These are phyloP conservation scores for Platyrinchus mystaceus DNA, from an alignment of 2,797 vertebrate genomes.

Conservation along the genomic window DNA sequence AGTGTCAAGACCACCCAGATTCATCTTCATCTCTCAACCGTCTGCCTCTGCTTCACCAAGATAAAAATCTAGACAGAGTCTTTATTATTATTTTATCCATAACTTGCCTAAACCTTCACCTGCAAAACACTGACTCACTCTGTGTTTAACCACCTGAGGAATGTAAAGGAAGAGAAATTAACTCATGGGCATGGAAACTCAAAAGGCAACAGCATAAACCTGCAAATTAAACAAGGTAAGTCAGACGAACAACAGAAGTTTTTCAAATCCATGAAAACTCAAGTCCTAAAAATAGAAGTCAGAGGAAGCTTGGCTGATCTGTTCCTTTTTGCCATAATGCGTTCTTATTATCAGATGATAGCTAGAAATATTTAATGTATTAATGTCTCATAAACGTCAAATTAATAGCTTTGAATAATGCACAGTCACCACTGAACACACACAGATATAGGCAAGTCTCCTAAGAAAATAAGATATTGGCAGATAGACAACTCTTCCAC, in stretches of 20 bases:
- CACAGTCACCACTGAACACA: neutral
- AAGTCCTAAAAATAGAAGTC: neutral
- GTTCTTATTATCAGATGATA: neutral
- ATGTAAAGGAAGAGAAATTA: slow-evolving; percentile 32
- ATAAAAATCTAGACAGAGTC: slow-evolving; percentile 70
- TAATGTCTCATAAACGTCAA: neutral
- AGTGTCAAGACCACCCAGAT: slow-evolving; percentile 50
- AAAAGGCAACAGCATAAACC: neutral
- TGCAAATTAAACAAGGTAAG: neutral
- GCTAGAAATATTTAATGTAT: neutral
- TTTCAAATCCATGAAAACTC: neutral
- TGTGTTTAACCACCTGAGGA: neutral
- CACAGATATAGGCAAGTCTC: neutral
- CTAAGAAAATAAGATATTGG: neutral
- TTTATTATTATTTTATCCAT: slow-evolving; percentile 54
- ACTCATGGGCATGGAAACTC: neutral
- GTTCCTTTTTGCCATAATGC: neutral
- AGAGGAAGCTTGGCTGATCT: neutral
- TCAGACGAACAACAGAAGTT: neutral
- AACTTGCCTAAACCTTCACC: slow-evolving; percentile 71
- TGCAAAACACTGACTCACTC: slow-evolving; percentile 58
- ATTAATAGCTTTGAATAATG: neutral
- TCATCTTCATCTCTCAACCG: neutral
- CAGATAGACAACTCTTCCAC: neutral
- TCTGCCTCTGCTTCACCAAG: slow-evolving; percentile 10